Percentiles rank a stretch among this genome's conserved stretches.
Evolutionary conservation across 2,888 invertebrate species (phyloP).

Genomic region (Drosophila macrothrix): DNA sequence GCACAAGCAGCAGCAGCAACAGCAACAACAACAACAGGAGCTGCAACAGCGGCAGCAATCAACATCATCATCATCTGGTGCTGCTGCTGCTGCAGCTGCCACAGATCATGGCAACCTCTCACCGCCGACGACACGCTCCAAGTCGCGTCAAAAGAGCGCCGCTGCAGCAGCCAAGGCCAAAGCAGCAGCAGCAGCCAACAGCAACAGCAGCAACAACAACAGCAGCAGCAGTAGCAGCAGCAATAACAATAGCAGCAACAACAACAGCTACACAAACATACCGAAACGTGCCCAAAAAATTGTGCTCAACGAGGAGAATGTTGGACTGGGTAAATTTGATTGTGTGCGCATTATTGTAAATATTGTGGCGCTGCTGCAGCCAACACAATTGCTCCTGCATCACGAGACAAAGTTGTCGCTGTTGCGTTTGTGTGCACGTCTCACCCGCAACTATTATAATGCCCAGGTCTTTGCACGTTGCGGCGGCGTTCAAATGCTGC

Average conservation of each 20-base stretch:
- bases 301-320: constrained; percentile 78
- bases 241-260: background rate
- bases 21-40: background rate
- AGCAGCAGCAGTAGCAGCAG: constrained; percentile 24
- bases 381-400: constrained; percentile 87
- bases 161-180: constrained; percentile 67
- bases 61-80: background rate
- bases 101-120: background rate
- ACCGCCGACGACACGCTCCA: constrained; percentile 60
- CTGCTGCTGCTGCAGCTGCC: background rate
- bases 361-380: constrained; percentile 89
- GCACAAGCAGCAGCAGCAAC: background rate
- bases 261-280: constrained; percentile 19
- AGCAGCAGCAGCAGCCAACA: constrained; percentile 32
- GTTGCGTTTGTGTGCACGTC: constrained; percentile 90
- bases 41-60: background rate
- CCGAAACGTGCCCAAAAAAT: constrained; percentile 74
- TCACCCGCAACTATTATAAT: constrained; percentile 90
- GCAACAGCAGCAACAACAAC: background rate
- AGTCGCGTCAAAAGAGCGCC: constrained; percentile 66
- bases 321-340: constrained; percentile 82
- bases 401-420: constrained; percentile 92
- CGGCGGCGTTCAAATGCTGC: constrained; percentile 90
- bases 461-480: constrained; percentile 90
- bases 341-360: constrained; percentile 80